phyloP scores from a whole-genome alignment of 2,888 invertebrate genomes.

The Hypena proboscidalis region DNA sequence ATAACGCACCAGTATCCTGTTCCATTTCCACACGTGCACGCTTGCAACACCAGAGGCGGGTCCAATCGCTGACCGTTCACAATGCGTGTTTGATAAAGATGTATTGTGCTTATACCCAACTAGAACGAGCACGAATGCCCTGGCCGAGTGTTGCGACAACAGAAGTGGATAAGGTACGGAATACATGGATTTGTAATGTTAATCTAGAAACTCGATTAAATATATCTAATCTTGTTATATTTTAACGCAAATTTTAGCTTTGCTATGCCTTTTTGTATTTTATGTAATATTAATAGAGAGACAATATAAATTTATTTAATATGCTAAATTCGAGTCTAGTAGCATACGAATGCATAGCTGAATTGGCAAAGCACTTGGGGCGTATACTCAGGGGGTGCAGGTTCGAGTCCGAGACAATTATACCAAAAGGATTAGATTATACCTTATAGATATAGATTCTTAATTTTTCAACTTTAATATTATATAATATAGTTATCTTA shows the following conservation, averaged over 20 bases:
- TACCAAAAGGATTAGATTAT: no score
- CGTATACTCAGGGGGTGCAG: no score
- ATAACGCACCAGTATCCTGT: constrained; percentile 28
- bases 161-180: constrained; percentile 36
- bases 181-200: constrained; percentile 38
- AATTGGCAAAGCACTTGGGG: no score
- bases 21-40: constrained; percentile 35
- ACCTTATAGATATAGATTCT: no score
- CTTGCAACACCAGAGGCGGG: constrained; percentile 38
- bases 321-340: no score
- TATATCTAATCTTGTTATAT: background rate
- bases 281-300: background rate
- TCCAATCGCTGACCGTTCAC: constrained; percentile 36
- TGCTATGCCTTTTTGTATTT: no score
- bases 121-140: constrained; percentile 62
- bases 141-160: constrained; percentile 64
- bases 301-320: no score
- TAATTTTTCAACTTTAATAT: no score
- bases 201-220: background rate
- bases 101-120: constrained; percentile 42
- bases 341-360: no score
- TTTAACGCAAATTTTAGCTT: no score
- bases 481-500: no score
- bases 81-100: constrained; percentile 44
- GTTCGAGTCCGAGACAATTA: no score